These are phyloP conservation scores for Drosophila borealis DNA, from an alignment of 2,888 invertebrate genomes.

Conservation along the genomic window DNA sequence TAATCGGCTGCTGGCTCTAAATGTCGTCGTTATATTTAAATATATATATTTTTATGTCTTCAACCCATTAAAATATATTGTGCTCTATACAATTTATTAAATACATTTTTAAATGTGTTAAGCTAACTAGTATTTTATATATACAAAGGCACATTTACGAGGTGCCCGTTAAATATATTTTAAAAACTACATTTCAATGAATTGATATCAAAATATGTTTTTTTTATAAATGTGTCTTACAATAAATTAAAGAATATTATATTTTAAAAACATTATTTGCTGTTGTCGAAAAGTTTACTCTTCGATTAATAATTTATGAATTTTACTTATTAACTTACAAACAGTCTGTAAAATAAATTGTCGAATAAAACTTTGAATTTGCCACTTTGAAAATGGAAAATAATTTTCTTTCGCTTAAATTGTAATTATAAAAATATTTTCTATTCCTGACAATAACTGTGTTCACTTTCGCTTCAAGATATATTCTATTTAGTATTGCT, in stretches of 20 bases:
- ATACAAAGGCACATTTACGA: conserved; percentile 18
- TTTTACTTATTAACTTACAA: background rate
- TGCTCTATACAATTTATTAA: background rate
- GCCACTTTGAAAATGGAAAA: background rate
- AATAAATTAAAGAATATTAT: background rate
- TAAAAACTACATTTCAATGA: background rate
- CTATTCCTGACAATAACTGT: conserved; percentile 11
- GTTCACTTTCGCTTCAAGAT: background rate
- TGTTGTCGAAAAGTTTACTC: background rate
- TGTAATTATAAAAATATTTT: conserved; percentile 9
- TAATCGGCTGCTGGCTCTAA: background rate
- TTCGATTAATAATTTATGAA: background rate
- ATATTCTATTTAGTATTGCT: background rate
- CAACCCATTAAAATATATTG: too few relatives aligned
- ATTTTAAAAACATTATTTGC: background rate
- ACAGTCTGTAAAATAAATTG: background rate
- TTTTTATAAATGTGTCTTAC: background rate
- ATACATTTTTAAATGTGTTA: background rate
- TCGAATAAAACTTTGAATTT: background rate
- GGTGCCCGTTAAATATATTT: conserved; percentile 2
- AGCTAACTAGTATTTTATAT: background rate
- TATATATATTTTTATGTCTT: too few relatives aligned
- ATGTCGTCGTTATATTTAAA: background rate
- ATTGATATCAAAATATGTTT: background rate
- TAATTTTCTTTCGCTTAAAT: background rate